Conservation (phyloP, 1,140 invertebrate genomes). For the Cydia pomonella region DNA sequence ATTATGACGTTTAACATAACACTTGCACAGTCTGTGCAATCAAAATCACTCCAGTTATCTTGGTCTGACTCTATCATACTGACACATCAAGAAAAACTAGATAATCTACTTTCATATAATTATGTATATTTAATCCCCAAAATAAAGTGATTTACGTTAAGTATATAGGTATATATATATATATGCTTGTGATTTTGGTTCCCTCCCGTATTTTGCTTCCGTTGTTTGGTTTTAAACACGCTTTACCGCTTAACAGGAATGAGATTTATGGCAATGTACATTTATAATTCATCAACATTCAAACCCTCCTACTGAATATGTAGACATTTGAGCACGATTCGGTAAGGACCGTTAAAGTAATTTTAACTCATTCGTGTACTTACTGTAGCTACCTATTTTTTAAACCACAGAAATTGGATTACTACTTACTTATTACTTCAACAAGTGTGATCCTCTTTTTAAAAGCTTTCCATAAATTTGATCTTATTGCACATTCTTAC, state of each 20-base stretch:
- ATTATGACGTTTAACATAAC: too few species aligned
- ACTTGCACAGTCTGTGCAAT: too few species aligned
- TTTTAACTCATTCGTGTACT: background rate
- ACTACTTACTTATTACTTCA: too few species aligned
- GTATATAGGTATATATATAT: background rate
- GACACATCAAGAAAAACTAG: too few species aligned
- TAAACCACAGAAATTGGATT: background rate
- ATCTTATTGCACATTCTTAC: too few species aligned
- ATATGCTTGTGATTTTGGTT: background rate
- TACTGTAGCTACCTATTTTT: background rate
- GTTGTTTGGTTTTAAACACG: slow-evolving; percentile 10
- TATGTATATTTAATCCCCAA: too few species aligned
- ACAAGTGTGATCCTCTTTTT: too few species aligned
- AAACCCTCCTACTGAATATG: background rate
- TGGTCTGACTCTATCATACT: too few species aligned
- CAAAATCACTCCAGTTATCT: too few species aligned
- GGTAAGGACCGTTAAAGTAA: background rate
- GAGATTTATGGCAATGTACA: slow-evolving; percentile 4
- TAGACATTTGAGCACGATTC: background rate
- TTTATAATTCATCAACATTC: slow-evolving; percentile 12
- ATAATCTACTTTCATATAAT: too few species aligned
- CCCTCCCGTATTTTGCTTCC: background rate
- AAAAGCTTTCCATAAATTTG: too few species aligned
- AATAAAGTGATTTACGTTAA: background rate
- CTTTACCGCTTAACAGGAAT: slow-evolving; percentile 8